Base-by-base conservation (phyloP, 2,888 invertebrate genomes). In the Drosophila monieri region DNA sequence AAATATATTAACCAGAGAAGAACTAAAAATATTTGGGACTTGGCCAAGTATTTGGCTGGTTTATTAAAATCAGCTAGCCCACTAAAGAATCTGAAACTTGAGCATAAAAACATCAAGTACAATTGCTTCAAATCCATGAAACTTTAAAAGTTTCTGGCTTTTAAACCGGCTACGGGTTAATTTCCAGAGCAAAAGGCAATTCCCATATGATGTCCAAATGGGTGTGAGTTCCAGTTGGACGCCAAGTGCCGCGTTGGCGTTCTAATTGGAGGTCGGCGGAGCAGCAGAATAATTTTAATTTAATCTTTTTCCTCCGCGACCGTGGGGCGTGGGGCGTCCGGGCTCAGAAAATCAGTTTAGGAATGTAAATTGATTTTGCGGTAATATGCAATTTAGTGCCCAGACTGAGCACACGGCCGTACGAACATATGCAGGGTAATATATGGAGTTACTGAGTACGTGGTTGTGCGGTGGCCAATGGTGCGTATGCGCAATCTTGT, bases 311-410 rank as follows among this genome's bases (percentile, higher is more conserved):
- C 85, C 74, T 73, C 73, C 73, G 80, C 77, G 57, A 32, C 59
- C 37, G 52, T 53, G 39, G 30, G 47, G 76, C 74, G 80, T 74
- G 76, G 70, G 75, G 77, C 18, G 18, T 18, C 18, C 18, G 18
- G 70, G 77, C 67, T 75, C 66, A 71, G 79, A 64, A 80, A 81
- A 85, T 81, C 81, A 81, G 81, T 83, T 85, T 85, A 85, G 81
- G 83, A 81, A 81, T 81, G 85, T 85, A 83, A 81, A 81, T 81
- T 81, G 85, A 85, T 81, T 81, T 78, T 85, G 81, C 73, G 81
- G 85, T 85, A 83, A 81, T 83, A 78, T 85, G 80, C 80, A 85
- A 83, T 83, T 83, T 85, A 73, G 70, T 70, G 68, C 51, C 52
- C 55, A 65, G 48, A 62, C 61, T 27, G 43, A 32, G 27, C 12